Percentiles rank a stretch among this genome's conserved stretches.
Evolutionary conservation across 2,113 vertebrate genomes (phyloP).

Genomic region (Xiphophorus couchianus): DNA sequence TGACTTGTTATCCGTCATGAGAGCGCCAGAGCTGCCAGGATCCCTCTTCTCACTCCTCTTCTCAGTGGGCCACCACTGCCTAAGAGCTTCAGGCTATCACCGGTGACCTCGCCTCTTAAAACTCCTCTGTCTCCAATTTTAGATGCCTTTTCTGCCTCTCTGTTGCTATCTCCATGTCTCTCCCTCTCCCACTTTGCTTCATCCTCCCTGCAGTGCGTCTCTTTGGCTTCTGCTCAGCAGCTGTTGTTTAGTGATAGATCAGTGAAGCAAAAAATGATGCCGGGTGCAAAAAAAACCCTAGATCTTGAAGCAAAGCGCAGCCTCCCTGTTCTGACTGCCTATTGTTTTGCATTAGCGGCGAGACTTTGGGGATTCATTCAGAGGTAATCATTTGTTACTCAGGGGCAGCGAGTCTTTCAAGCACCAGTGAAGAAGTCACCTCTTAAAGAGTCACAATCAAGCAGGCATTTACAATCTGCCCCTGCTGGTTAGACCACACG

Average conservation of each 20-base stretch:
- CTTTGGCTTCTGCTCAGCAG: conserved; percentile 81
- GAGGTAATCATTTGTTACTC: conserved; percentile 86
- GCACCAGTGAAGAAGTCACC: conserved; percentile 84
- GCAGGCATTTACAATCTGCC: conserved; percentile 74
- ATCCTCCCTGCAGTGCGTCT: conserved; percentile 69
- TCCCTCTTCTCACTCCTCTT: conserved; percentile 73
- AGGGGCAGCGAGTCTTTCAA: conserved; percentile 84
- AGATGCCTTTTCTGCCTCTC: conserved; percentile 44
- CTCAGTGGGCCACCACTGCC: conserved; percentile 70
- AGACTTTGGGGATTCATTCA: conserved; percentile 86
- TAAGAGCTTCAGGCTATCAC: conserved; percentile 80
- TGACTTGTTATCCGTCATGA: conserved; percentile 77
- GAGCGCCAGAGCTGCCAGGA: conserved; percentile 73
- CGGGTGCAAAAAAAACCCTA: conserved; percentile 78
- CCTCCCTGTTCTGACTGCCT: conserved; percentile 75
- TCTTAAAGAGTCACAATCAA: conserved; percentile 86
- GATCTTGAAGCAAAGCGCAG: conserved; percentile 78
- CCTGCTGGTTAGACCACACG: conserved; percentile 65
- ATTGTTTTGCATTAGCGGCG: conserved; percentile 83
- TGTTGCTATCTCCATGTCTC: conserved; percentile 49
- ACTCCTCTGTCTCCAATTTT: conserved; percentile 71
- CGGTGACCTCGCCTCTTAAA: conserved; percentile 75
- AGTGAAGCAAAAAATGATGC: conserved; percentile 94
- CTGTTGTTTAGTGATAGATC: conserved; percentile 92
- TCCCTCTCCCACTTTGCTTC: conserved; percentile 54